Conservation (phyloP, 2,113 vertebrate species). For the Epinephelus lanceolatus region DNA sequence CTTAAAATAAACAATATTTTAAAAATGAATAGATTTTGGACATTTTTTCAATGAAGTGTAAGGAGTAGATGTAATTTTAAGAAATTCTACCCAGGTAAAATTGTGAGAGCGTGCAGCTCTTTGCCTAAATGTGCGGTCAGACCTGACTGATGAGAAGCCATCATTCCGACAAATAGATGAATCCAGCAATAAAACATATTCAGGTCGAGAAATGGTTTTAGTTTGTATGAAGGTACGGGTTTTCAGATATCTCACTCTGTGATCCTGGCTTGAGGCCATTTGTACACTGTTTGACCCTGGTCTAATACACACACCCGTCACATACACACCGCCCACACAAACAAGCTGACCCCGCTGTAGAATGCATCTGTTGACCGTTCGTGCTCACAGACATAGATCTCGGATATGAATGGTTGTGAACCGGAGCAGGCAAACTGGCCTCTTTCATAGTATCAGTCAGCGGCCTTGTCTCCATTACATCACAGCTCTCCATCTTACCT, state of each 20-base stretch:
- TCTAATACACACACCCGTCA: slow-evolving; percentile 1
- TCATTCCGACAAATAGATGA: background rate
- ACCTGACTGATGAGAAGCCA: background rate
- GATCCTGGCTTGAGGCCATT: slow-evolving; percentile 4
- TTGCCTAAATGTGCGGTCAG: background rate
- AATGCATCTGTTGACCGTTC: slow-evolving; percentile 51
- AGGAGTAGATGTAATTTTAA: background rate
- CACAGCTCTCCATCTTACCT: slow-evolving; percentile 63
- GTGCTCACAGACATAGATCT: slow-evolving; percentile 55
- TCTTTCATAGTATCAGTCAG: slow-evolving; percentile 62
- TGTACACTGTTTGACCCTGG: slow-evolving; percentile 34
- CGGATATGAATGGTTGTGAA: slow-evolving; percentile 64
- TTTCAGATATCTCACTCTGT: slow-evolving; percentile 8
- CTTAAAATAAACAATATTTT: background rate
- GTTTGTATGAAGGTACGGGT: background rate
- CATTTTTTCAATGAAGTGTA: background rate
- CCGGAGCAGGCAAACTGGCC: slow-evolving; percentile 55
- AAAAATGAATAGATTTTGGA: background rate
- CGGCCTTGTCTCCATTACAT: slow-evolving; percentile 74
- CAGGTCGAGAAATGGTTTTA: background rate
- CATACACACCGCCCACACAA: background rate
- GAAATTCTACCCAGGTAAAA: background rate
- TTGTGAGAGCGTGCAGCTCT: background rate
- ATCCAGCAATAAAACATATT: background rate
- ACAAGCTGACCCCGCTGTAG: slow-evolving; percentile 42